Conservation (phyloP, 2,797 vertebrate genomes). For the Champsocephalus gunnari region DNA sequence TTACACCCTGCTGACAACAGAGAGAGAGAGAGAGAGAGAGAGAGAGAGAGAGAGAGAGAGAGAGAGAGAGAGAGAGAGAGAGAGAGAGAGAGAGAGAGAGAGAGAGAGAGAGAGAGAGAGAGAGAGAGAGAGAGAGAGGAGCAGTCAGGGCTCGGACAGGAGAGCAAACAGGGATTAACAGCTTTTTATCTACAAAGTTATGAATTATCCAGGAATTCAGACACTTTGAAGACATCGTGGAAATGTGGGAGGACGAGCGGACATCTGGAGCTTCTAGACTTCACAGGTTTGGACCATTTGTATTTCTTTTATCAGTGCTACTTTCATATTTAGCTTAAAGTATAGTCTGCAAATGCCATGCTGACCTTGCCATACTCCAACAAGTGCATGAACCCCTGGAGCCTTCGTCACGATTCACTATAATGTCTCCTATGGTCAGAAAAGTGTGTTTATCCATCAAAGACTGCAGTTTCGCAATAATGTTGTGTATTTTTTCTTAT, state of each 20-base stretch:
- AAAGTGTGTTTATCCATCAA: neutral
- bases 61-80: neutral
- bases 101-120: neutral
- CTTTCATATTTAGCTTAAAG: neutral
- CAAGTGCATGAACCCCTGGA: too few relatives aligned
- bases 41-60: neutral
- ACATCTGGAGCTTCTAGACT: constrained; percentile 35
- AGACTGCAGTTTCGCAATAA: neutral
- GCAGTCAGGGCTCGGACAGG: constrained; percentile 36
- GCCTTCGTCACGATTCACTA: neutral
- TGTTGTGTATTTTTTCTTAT: constrained; percentile 6
- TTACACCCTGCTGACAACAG: constrained; percentile 60
- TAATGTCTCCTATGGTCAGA: neutral
- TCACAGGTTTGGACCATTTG: constrained; percentile 56
- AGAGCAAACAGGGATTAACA: constrained; percentile 25
- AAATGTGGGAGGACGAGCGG: constrained; percentile 51
- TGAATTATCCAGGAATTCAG: neutral
- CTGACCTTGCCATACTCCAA: neutral
- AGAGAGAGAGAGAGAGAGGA: constrained; percentile 25
- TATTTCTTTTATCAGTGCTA: neutral
- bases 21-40: too few relatives aligned
- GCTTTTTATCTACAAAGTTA: neutral
- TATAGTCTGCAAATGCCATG: neutral
- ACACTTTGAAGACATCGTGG: constrained; percentile 6
- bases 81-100: too few relatives aligned